These are phyloP conservation scores for Apostichopus leukothele DNA, from an alignment of 53 echinoderm and acorn worm genomes.

Conservation along the genomic window DNA sequence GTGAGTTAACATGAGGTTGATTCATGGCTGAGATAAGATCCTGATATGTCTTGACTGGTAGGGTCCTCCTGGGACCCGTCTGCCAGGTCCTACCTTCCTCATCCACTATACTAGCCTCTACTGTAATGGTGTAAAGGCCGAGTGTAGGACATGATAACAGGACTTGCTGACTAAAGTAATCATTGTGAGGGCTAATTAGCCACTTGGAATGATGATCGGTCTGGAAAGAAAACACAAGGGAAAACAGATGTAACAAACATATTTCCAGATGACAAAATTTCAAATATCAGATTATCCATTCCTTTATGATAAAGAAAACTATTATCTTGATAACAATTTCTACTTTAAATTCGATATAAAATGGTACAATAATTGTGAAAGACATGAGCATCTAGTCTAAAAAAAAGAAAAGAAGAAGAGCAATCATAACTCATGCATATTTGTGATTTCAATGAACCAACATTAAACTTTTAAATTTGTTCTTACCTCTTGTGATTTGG, in stretches of 20 bases:
- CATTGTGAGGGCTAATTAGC: constrained; percentile 84
- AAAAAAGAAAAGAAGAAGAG: too few relatives aligned
- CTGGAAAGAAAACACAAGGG: neutral
- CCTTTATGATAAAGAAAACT: too few relatives aligned
- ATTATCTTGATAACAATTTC: too few relatives aligned
- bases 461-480: neutral
- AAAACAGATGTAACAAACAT: too few relatives aligned
- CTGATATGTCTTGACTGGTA: constrained; percentile 78
- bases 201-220: constrained; percentile 54
- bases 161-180: constrained; percentile 97
- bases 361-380: too few relatives aligned
- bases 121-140: constrained; percentile 80
- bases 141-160: constrained; percentile 72
- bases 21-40: constrained; percentile 45
- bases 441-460: neutral
- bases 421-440: too few relatives aligned
- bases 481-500: constrained; percentile 62
- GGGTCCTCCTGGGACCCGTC: constrained; percentile 80
- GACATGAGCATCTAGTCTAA: too few relatives aligned
- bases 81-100: constrained; percentile 89
- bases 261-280: too few relatives aligned
- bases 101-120: constrained; percentile 85
- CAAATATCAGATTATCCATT: too few relatives aligned
- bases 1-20: neutral
- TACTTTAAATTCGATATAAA: too few relatives aligned